Evolutionary conservation across 1,140 invertebrate species (phyloP).

Genomic region (Helicoverpa armigera): DNA sequence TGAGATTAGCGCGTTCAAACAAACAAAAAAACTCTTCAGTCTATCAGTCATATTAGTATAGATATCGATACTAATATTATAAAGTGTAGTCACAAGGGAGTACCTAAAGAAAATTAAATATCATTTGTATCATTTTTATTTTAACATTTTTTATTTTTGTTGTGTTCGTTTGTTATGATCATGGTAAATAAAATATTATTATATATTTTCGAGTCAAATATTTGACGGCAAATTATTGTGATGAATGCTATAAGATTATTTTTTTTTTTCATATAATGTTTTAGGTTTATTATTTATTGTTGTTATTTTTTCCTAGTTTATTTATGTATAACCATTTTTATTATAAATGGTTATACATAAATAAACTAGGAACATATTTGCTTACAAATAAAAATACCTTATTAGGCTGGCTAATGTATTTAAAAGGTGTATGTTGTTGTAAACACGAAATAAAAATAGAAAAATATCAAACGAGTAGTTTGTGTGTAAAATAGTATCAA

Average conservation of each 20-base stretch:
- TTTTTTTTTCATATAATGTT: constrained; percentile 9
- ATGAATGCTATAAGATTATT: constrained; percentile 9
- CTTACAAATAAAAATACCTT: not conserved
- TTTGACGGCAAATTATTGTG: not conserved
- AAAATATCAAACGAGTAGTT: constrained; percentile 3
- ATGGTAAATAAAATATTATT: no score
- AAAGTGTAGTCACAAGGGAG: constrained; percentile 11
- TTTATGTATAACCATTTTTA: no score
- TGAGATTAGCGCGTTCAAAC: no score
- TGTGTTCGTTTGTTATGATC: no score
- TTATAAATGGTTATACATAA: not conserved
- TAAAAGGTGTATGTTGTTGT: constrained; percentile 16
- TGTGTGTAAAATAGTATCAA: not conserved
- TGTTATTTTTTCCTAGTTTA: no score
- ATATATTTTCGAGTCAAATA: not conserved
- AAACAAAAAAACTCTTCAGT: no score
- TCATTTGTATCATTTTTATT: not conserved
- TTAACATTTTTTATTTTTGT: no score
- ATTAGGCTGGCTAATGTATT: not conserved
- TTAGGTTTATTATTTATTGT: no score
- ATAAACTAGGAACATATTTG: not conserved
- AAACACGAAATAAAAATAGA: constrained; percentile 10
- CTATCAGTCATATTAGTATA: no score
- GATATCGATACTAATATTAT: no score
- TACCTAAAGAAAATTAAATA: no score